phyloP scores from a whole-genome alignment of 2,888 invertebrate genomes.

The Hirtodrosophila trivittata region DNA sequence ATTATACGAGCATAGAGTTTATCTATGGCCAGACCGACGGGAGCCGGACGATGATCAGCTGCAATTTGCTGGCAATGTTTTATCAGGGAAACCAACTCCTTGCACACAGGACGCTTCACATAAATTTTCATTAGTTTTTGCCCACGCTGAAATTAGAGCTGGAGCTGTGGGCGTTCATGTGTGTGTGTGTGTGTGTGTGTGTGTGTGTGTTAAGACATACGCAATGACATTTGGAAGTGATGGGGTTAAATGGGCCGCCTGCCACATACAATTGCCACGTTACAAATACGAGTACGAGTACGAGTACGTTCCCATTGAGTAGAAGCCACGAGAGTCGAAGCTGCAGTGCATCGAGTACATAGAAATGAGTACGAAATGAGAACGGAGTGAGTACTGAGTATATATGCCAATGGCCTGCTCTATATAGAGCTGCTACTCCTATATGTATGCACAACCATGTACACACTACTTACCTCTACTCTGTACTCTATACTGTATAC shows the following conservation, averaged over 20 bases:
- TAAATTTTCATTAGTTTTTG: slow-evolving; percentile 55
- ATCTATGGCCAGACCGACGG: neutral
- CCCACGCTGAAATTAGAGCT: slow-evolving; percentile 44
- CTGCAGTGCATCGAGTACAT: slow-evolving; percentile 35
- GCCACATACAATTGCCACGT: slow-evolving; percentile 19
- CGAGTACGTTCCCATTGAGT: slow-evolving; percentile 44
- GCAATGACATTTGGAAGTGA: slow-evolving; percentile 6
- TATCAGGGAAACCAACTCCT: slow-evolving; percentile 18
- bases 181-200: slow-evolving; percentile 1
- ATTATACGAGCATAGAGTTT: neutral
- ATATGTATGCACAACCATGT: slow-evolving; percentile 12
- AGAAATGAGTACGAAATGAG: too few relatives aligned
- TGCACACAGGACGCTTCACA: slow-evolving; percentile 37
- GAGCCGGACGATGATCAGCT: slow-evolving; percentile 40
- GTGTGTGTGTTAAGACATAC: neutral
- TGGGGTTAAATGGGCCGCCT: slow-evolving; percentile 26
- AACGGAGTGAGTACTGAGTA: slow-evolving; percentile 9
- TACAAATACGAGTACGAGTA: slow-evolving; percentile 8
- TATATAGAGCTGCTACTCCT: slow-evolving; percentile 46
- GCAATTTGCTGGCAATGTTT: slow-evolving; percentile 46
- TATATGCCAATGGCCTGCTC: slow-evolving; percentile 67
- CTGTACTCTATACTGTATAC: slow-evolving; percentile 6
- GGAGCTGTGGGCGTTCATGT: slow-evolving; percentile 4
- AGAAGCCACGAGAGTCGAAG: slow-evolving; percentile 14
- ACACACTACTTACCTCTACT: neutral